A percentile compares a stretch with the other conserved stretches of the same genome.
Conservation (phyloP, 2,113 vertebrate species). For the Myxocyprinus asiaticus region DNA sequence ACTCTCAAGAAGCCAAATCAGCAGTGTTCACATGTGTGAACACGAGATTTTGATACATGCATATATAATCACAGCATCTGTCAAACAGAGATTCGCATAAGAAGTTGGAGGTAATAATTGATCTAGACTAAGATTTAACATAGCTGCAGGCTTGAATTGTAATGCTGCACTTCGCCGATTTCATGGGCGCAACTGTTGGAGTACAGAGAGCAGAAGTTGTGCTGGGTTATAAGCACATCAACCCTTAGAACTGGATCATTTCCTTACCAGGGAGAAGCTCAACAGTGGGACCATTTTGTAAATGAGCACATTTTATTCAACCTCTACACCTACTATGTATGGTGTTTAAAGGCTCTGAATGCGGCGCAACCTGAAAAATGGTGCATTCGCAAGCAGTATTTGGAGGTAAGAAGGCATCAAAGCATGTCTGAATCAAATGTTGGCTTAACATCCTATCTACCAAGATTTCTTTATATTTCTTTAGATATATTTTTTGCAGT, state of each 20-base stretch:
- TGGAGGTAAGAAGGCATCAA: background rate
- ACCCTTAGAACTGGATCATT: slow-evolving; percentile 70
- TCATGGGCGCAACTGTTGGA: slow-evolving; percentile 57
- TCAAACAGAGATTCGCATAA: slow-evolving; percentile 21
- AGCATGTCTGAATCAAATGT: background rate
- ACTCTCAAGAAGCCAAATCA: slow-evolving; percentile 28
- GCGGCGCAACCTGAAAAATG: background rate
- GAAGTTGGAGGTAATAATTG: slow-evolving; percentile 27
- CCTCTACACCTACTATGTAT: background rate
- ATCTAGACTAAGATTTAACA: slow-evolving; percentile 26
- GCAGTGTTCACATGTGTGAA: slow-evolving; percentile 14
- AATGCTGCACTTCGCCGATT: slow-evolving; percentile 34
- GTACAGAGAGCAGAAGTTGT: slow-evolving; percentile 61
- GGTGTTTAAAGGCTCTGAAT: background rate
- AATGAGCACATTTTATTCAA: slow-evolving; percentile 44
- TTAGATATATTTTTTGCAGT: too few species aligned
- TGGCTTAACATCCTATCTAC: background rate
- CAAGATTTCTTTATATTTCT: background rate
- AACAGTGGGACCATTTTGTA: slow-evolving; percentile 58
- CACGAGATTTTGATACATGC: slow-evolving; percentile 19
- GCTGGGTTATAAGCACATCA: slow-evolving; percentile 68
- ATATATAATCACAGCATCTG: slow-evolving; percentile 9
- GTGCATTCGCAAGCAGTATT: background rate
- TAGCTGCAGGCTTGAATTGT: slow-evolving; percentile 9
- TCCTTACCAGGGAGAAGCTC: slow-evolving; percentile 62